Base-by-base conservation (phyloP, 2,888 invertebrate species). In the Pheosia tremula region DNA sequence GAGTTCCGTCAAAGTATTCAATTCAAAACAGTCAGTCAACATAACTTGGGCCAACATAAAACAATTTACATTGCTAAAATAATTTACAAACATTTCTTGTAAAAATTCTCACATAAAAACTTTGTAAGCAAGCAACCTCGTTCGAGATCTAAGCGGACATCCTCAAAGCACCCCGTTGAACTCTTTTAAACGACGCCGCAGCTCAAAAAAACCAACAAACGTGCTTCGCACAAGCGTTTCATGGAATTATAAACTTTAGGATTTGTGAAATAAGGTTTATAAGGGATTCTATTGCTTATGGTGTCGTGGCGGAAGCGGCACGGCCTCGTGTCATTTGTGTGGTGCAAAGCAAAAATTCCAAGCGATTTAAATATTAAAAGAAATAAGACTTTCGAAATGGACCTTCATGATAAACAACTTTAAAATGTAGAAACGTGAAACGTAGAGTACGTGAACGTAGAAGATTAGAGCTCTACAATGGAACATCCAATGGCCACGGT, bases 131-230 rank as follows among this genome's bases (percentile, higher is more conserved):
- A 38, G 39, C 38, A 50, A 36, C n/a, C 71, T 67, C 64, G 68
- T 57, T 60, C 69, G 62, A 70, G 63, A 67, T 63, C 56, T 52
- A 67, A 68, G 67, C 86, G 86, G 86, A 89, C 84, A 85, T 88
- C 88, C 87, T 86, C 75, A 63, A 78, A 78, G 78, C 80, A 83
- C 82, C 81, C 76, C 82, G 87, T 83, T 89, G 87, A 88, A 88
- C 88, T 88, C 87, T 88, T 87, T 87, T 78, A 77, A 79, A 83
- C 77, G 81, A 68, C 78, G 74, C 71, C 81, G 74, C 24, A 1
- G 24, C 71, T 74, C 77, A 63, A 75, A 82, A 75, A 83, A 84
- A 85, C 61, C 24, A 64, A 75, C 69, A 47, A 66, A 7, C 57
- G 24, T 49, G 66, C 54, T 2, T 36, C 24, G 5, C 7, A 3